Evolutionary conservation across 2,797 vertebrate genomes (phyloP).

Genomic region (Microcaecilia unicolor): DNA sequence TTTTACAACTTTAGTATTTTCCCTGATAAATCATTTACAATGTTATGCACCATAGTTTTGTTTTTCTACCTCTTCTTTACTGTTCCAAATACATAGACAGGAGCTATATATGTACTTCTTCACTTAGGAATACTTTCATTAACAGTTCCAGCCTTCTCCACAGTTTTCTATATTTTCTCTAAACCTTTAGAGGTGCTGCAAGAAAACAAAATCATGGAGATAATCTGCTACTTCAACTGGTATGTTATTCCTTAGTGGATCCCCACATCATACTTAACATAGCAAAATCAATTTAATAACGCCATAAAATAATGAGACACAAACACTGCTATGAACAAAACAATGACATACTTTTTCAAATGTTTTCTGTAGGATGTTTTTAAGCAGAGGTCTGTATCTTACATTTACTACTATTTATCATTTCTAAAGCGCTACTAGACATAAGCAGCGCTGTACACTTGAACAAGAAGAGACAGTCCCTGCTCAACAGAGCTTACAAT

Average conservation of each 20-base stretch:
- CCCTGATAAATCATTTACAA: conserved; percentile 50
- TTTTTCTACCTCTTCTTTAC: conserved; percentile 31
- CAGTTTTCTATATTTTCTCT: no score
- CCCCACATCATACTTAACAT: conserved; percentile 50
- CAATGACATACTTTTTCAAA: conserved; percentile 50
- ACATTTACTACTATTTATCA: no score
- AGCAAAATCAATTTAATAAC: conserved; percentile 44
- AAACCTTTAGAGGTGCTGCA: no score
- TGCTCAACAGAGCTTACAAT: no score
- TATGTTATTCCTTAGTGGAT: conserved; percentile 43
- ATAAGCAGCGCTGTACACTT: no score
- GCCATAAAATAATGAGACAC: conserved; percentile 43
- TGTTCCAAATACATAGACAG: conserved; percentile 24
- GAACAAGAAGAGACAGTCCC: no score
- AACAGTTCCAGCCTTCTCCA: no score
- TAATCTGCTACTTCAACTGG: conserved; percentile 49
- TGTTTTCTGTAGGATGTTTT: conserved; percentile 41
- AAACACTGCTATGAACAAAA: conserved; percentile 26
- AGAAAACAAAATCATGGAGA: conserved; percentile 41
- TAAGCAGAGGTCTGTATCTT: conserved; percentile 43
- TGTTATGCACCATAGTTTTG: conserved; percentile 41
- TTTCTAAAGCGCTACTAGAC: no score
- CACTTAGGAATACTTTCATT: no score
- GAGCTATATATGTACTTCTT: conserved; percentile 28
- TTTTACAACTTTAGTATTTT: conserved; percentile 48